These are phyloP conservation scores for Ophioninae sp. DNA, from an alignment of 2,888 invertebrate species.

Conservation along the genomic window DNA sequence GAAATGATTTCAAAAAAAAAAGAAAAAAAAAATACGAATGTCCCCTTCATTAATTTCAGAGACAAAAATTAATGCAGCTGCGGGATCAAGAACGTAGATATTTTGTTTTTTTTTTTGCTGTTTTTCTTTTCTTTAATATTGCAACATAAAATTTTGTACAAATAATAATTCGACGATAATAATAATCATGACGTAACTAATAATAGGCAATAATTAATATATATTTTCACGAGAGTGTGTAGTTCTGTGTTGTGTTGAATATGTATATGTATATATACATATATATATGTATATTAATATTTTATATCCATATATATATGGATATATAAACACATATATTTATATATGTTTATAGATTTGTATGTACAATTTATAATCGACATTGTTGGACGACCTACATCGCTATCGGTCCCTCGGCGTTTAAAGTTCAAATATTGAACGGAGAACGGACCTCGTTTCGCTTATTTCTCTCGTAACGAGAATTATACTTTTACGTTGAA, in stretches of 20 bases:
- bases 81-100: slow-evolving; percentile 65
- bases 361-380: slow-evolving; percentile 70
- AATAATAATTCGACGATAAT: slow-evolving; percentile 75
- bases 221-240: slow-evolving; percentile 65
- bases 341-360: slow-evolving; percentile 58
- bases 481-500: slow-evolving; percentile 50
- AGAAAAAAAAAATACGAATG: too few relatives aligned
- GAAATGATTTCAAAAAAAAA: background rate
- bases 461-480: slow-evolving; percentile 38
- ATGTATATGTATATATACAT: slow-evolving; percentile 54
- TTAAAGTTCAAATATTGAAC: slow-evolving; percentile 75
- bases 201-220: slow-evolving; percentile 75
- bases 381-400: slow-evolving; percentile 63
- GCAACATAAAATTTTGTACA: slow-evolving; percentile 81
- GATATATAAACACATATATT: slow-evolving; percentile 46
- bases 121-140: slow-evolving; percentile 73
- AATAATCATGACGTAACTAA: slow-evolving; percentile 73
- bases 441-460: slow-evolving; percentile 63
- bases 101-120: slow-evolving; percentile 49
- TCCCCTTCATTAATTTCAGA: background rate
- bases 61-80: background rate
- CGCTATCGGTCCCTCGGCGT: slow-evolving; percentile 62
- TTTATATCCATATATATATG: slow-evolving; percentile 69
- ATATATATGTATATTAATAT: slow-evolving; percentile 65
- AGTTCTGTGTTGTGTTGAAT: slow-evolving; percentile 41